phyloP scores from a whole-genome alignment of 2,797 vertebrate genomes.

The Propithecus deckenii region DNA sequence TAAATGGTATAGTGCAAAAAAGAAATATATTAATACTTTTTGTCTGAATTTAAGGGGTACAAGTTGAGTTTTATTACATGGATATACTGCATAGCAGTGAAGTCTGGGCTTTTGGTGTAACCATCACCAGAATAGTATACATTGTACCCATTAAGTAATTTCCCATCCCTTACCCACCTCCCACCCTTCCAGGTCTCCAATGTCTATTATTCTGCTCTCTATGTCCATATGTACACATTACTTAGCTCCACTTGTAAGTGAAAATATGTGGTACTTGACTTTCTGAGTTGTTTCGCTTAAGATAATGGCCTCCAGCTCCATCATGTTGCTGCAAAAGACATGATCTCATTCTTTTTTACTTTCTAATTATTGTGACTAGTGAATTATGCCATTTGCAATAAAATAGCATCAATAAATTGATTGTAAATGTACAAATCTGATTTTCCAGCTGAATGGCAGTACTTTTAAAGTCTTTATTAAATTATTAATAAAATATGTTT shows the following conservation, averaged over 20 bases:
- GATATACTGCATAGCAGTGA: background rate
- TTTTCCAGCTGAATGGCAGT: background rate
- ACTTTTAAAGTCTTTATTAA: background rate
- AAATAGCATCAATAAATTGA: background rate
- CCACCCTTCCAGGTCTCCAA: background rate
- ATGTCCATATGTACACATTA: background rate
- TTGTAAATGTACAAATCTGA: background rate
- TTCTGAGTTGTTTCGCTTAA: background rate
- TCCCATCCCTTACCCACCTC: background rate
- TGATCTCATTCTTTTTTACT: background rate
- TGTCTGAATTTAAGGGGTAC: background rate
- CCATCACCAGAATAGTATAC: background rate
- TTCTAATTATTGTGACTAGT: background rate
- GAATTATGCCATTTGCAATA: background rate
- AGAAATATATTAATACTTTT: background rate
- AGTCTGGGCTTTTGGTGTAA: background rate
- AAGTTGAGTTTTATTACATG: background rate
- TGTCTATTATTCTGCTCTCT: background rate
- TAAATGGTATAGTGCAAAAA: background rate
- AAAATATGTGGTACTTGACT: background rate
- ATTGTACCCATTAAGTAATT: background rate
- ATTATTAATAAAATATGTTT: background rate
- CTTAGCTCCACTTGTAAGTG: background rate
- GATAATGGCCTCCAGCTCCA: background rate
- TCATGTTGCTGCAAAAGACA: background rate